Evolutionary conservation across 2,797 vertebrate species (phyloP).

Genomic region (Garrulus glandarius): DNA sequence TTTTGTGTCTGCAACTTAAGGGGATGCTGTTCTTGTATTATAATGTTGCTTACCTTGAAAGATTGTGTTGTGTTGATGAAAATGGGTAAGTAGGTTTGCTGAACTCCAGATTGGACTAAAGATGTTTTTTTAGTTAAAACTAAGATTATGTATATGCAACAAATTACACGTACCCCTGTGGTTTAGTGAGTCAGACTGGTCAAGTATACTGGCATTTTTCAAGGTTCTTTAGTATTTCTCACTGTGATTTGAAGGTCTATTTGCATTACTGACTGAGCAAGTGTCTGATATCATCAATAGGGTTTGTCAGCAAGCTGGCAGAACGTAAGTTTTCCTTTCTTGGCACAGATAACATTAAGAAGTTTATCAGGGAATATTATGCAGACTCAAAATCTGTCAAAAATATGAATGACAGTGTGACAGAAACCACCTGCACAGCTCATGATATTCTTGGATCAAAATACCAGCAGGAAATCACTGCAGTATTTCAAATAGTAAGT

Average conservation of each 20-base stretch:
- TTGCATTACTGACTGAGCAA: slow-evolving; percentile 31
- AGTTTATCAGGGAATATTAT: slow-evolving; percentile 50
- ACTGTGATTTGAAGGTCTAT: neutral
- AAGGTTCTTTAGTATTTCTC: neutral
- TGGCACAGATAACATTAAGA: slow-evolving; percentile 40
- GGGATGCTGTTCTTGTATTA: neutral
- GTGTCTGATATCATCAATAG: neutral
- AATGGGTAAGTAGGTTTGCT: neutral
- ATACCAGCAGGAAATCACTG: slow-evolving; percentile 9
- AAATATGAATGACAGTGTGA: slow-evolving; percentile 46
- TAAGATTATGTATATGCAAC: neutral
- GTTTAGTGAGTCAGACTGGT: neutral
- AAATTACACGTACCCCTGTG: neutral
- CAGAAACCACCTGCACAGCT: slow-evolving; percentile 58
- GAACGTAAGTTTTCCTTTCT: slow-evolving; percentile 30
- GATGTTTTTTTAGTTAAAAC: neutral
- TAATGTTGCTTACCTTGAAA: neutral
- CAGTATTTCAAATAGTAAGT: slow-evolving; percentile 28
- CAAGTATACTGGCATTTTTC: neutral
- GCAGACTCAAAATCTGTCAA: slow-evolving; percentile 57
- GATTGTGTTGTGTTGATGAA: neutral
- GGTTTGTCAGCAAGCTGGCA: slow-evolving; percentile 51
- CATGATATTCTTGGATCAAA: slow-evolving; percentile 48
- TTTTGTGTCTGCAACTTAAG: neutral
- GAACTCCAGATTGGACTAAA: neutral